Evolutionary conservation across 1,140 invertebrate genomes (phyloP), one percentile per base, ranked within the genome.

Genomic region (Neuroterus valhalla): DNA sequence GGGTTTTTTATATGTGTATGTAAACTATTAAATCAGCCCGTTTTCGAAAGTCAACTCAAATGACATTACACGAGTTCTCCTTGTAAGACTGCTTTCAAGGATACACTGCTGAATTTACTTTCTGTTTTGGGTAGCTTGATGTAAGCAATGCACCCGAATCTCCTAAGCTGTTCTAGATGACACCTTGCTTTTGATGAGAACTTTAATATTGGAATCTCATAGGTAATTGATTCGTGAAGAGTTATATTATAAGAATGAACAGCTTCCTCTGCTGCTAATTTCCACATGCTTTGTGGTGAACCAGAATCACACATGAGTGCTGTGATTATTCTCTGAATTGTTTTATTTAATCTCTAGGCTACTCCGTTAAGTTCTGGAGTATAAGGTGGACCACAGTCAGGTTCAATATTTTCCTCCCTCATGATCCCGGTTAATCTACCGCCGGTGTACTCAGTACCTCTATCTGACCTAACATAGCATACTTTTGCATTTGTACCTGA

Each of bases 301-400:
- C n/a, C n/a, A n/a, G n/a, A n/a, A n/a, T n/a, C n/a, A n/a, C n/a
- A n/a, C n/a, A n/a, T n/a, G n/a, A n/a, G n/a, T n/a, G n/a, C n/a
- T n/a, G n/a, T n/a, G n/a, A n/a, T n/a, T n/a, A n/a, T n/a, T n/a
- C n/a, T n/a, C n/a, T n/a, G n/a, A n/a, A n/a, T n/a, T n/a, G n/a
- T n/a, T n/a, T n/a, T n/a, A n/a, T n/a, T n/a, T n/a, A n/a, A 78
- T 72, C 85, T 75, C 69, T 90, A 86, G 8, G 84, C 80, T 45
- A 80, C 69, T 14, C 87, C 85, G 77, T 89, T 88, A 23, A 82
- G 76, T 71, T 45, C 68, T 45, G 74, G 74, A n/a, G 77, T 79
- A 46, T 79, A 66, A 10, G 78, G 67, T 46, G 75, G 70, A 31
- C 72, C 38, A 21, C 70, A 72, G 19, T 75, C 26, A 4, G 26